Evolutionary conservation across 2,113 vertebrate genomes (phyloP), one percentile per base, ranked within the genome.

Genomic region (Clarias gariepinus): DNA sequence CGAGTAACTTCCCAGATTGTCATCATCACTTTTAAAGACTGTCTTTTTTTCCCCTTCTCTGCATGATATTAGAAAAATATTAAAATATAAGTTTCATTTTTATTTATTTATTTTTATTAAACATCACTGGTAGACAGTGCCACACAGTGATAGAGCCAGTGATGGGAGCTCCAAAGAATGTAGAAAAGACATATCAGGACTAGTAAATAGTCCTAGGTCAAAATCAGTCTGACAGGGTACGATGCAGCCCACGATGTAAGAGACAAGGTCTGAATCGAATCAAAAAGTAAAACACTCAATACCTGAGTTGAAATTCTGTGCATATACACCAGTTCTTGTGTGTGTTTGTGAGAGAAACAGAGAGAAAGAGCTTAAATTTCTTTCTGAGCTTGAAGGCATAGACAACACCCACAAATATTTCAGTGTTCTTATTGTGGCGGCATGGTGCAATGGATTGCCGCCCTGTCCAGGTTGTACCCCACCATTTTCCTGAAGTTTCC

Each of bases 31-130:
- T 82, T 66, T 47, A 53, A 82, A 0, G 25, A 61, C 8, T 82
- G n/a, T 47, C 8, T 30, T 60, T 19, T 52, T 7, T 28, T 58
- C 33, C 33, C 3, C 28, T 16, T 1, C 47, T 77, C 10, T 81
- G 81, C 81, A 82, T 82, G 61, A 82, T 47, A 47, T 63, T 81
- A 66, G 8, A 64, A 19, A 66, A 52, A 47, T 82, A 82, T 47
- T 6, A 64, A 25, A 81, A 63, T 1, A 15, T 15, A 15, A 30
- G 28, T 58, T n/a, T n/a, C n/a, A 1, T 58, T 25, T 19, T 58
- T 1, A 3, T 19, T 0, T n/a, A 4, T 3, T 19, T 33, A 0
- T 58, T 58, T 21, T 77, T 77, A 55, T 28, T 77, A 8, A 15
- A 25, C 19, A 25, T 9, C 1, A 76, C 25, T n/a, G 41, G 21